Base-by-base conservation (phyloP, 2,797 vertebrate genomes). In the Columba guinea region DNA sequence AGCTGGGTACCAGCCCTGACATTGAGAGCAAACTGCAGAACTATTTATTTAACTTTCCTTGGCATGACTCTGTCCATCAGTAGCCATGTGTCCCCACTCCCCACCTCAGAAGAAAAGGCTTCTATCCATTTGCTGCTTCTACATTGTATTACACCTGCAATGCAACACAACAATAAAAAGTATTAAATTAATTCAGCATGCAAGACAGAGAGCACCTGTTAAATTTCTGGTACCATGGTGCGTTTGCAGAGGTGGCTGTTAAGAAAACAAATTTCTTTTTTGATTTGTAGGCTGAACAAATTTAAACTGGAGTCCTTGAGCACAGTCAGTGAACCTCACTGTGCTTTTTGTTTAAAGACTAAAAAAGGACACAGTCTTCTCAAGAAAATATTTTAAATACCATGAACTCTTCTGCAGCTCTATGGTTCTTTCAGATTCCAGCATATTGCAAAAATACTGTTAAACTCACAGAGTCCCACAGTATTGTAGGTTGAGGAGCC, bases 241-340 rank as follows among this genome's bases (percentile, higher is more conserved):
- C 48, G 5, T 92, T 96, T 95, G 92, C 96, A 96, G 94, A 95
- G 84, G 81, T 85, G 71, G 75, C 64, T 94, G 88, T 87, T 92
- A 95, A 94, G 95, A 93, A 96, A 97, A 96, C 89, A 96, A 84
- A 89, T 92, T 92, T 93, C 51, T 87, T 94, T 95, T 96, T 93
- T 96, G 88, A 89, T 87, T 92, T 90, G 90, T 93, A 94, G 84
- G 41, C 90, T 93, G 93, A 96, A 94, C 70, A 67, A 95, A 95
- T 93, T 93, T 94, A 59, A 95, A 94, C 86, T 87, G 68, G 58
- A 94, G 44, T 90, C 78, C 88, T 95, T 87, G 84, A 95, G 83
- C 49, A 71, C 41, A 83, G 81, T 34, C 93, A 48, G 65, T 56
- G 86, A 94, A 81, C 81, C 49, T 92, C 84, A 69, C 8, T 75